phyloP scores from a whole-genome alignment of 2,113 vertebrate species.

The Erythrocebus patas region DNA sequence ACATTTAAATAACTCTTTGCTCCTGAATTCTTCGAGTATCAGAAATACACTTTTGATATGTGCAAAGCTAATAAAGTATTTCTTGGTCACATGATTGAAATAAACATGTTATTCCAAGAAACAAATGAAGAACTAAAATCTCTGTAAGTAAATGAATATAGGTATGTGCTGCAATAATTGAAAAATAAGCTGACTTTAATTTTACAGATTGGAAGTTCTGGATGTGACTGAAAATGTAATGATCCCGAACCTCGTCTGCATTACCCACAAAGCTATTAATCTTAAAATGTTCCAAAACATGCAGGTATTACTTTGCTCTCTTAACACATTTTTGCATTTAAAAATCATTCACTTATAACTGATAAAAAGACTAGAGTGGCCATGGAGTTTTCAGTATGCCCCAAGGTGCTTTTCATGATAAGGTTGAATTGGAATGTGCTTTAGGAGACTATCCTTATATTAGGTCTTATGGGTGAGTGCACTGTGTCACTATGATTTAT shows the following conservation, averaged over 20 bases:
- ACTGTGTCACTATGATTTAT: constrained; percentile 63
- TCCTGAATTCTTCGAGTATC: neutral
- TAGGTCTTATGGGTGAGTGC: constrained; percentile 53
- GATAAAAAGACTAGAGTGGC: constrained; percentile 38
- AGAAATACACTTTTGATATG: neutral
- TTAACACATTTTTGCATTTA: constrained; percentile 28
- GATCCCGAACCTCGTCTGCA: neutral
- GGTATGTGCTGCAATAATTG: neutral
- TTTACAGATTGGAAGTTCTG: neutral
- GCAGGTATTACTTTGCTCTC: constrained; percentile 14
- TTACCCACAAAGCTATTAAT: constrained; percentile 22
- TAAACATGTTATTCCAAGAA: neutral
- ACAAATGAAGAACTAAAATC: neutral
- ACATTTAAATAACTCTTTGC: neutral
- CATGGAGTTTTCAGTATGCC: neutral
- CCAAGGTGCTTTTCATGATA: constrained; percentile 65
- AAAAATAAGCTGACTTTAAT: neutral
- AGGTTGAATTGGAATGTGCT: constrained; percentile 45
- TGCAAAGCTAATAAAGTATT: neutral
- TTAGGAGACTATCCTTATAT: constrained; percentile 11
- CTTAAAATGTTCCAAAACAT: constrained; percentile 16
- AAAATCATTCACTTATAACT: constrained; percentile 41
- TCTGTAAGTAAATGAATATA: neutral
- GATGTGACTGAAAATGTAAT: constrained; percentile 1
- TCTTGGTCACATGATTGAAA: neutral